Evolutionary conservation across 2,113 vertebrate genomes (phyloP), one percentile per base, ranked within the genome.

Genomic region (Sigmodon hispidus): DNA sequence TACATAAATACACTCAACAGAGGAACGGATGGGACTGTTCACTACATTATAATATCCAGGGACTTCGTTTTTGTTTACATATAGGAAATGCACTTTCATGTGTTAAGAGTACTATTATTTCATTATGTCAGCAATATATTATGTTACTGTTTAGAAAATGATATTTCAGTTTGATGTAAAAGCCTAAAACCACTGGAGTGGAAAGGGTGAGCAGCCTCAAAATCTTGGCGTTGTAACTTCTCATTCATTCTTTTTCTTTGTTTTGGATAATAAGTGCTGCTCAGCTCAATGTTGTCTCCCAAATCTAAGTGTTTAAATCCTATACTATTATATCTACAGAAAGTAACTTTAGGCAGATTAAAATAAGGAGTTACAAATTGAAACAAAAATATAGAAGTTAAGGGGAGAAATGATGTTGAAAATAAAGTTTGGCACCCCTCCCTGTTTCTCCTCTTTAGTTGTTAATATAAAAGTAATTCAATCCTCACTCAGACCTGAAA

Each of bases 31-130:
- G 97, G 96, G 72, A 97, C 96, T 98, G 96, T 98, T 98, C 43
- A 94, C 96, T 95, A 96, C 96, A 96, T 98, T 98, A 97, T 98
- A 98, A 98, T 98, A 98, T 98, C 98, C 96, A 97, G 90, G 89
- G 96, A 94, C 97, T 97, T 98, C 98, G 96, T n/a, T 98, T 98
- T 98, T 98, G 93, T 98, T 98, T 98, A 98, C 97, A 97, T 98
- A 98, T 98, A 97, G 96, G 91, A 98, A 98, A 98, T 98, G 97
- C 19, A 96, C 98, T 98, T 98, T 98, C 98, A 97, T 97, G 94
- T 79, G 81, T 98, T 98, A 97, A 98, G 97, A 98, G 43, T 89
- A 97, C 95, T 98, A 97, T 96, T 98, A 96, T 96, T 98, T 98
- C 98, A 93, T 98, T 90, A 94, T 97, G 96, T 98, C 76, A 98